Evolutionary conservation across 2,113 vertebrate genomes (phyloP).

Genomic region (Pithys albifrons): DNA sequence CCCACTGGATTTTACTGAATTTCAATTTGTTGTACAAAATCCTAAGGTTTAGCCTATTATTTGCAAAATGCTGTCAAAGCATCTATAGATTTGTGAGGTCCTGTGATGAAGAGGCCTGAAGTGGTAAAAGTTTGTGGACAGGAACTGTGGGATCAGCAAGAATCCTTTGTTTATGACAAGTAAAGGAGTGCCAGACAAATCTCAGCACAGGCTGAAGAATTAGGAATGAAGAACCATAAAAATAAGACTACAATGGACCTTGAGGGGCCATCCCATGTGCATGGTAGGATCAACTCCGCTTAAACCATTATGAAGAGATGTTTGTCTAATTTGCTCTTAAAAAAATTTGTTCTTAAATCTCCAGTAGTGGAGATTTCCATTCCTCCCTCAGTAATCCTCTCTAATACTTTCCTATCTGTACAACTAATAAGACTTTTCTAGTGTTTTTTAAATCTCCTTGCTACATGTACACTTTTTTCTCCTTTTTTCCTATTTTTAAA

Average conservation of each 20-base stretch:
- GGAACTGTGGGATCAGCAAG: not conserved
- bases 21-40: not conserved
- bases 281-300: not conserved
- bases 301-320: not conserved
- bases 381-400: not conserved
- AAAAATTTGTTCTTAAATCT: slow-evolving; percentile 21
- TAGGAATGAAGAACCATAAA: not conserved
- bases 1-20: not conserved
- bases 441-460: not conserved
- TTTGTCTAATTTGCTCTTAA: slow-evolving; percentile 9
- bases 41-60: not conserved
- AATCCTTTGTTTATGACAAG: slow-evolving; percentile 22
- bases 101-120: not conserved
- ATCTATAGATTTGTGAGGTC: not conserved
- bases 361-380: not conserved
- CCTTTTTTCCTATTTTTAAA: not conserved
- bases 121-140: not conserved
- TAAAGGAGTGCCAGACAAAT: not conserved
- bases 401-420: not conserved
- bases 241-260: not conserved
- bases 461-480: not conserved
- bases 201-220: not conserved
- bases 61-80: not conserved
- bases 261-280: not conserved
- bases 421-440: not conserved